Conservation (phyloP, 1,140 invertebrate genomes). For the Asbolus verrucosus region DNA sequence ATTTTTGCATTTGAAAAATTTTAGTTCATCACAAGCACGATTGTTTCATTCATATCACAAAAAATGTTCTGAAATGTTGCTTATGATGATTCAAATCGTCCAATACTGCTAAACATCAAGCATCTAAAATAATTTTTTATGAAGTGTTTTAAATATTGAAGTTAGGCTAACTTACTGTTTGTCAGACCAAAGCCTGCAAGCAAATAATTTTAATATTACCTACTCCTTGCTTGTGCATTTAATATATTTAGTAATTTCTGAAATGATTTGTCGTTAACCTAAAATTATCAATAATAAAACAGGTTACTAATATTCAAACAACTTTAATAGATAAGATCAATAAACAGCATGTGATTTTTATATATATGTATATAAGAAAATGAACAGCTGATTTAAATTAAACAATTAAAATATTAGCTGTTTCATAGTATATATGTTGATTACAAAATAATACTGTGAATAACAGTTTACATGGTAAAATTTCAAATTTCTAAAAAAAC, state of each 20-base stretch:
- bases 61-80: constrained; percentile 2
- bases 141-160: not conserved
- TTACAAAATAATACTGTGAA: constrained; percentile 3
- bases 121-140: not conserved
- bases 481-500: not conserved
- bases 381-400: too few species aligned
- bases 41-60: constrained; percentile 2
- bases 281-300: constrained; percentile 14
- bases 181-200: not conserved
- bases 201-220: not conserved
- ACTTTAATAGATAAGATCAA: constrained; percentile 16
- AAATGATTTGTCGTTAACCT: too few species aligned
- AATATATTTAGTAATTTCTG: not conserved
- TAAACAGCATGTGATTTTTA: too few species aligned
- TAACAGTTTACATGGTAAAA: constrained; percentile 2
- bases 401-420: not conserved
- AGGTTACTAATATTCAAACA: constrained; percentile 8
- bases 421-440: not conserved
- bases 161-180: too few species aligned
- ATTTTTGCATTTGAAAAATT: not conserved
- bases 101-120: constrained; percentile 6
- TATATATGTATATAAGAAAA: too few species aligned
- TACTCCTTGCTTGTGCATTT: not conserved
- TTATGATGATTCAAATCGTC: constrained; percentile 14
- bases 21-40: not conserved